phyloP scores from a whole-genome alignment of 2,797 vertebrate species.

The Telmatherina bonti region DNA sequence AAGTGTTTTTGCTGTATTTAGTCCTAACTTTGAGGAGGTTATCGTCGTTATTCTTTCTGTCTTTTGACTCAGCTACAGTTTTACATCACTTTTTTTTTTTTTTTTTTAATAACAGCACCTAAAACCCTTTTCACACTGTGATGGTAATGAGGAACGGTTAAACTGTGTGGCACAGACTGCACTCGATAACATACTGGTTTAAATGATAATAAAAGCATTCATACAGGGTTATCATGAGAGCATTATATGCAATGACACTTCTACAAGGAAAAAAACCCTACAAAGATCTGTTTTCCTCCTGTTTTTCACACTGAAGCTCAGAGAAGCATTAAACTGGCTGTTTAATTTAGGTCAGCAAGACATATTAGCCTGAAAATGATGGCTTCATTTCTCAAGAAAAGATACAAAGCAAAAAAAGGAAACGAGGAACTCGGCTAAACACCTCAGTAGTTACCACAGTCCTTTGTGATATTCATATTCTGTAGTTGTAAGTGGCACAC shows the following conservation, averaged over 20 bases:
- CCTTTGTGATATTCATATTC: neutral
- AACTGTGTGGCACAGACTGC: constrained; percentile 31
- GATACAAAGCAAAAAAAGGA: constrained; percentile 28
- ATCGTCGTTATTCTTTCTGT: neutral
- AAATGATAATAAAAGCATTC: neutral
- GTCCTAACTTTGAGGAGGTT: constrained; percentile 58
- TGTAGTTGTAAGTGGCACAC: constrained; percentile 4
- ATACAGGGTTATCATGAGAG: neutral
- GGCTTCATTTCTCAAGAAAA: neutral
- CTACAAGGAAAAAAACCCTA: neutral
- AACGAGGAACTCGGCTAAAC: neutral
- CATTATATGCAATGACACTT: neutral
- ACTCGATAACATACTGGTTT: neutral
- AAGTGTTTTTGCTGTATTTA: constrained; percentile 39
- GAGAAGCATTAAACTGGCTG: neutral
- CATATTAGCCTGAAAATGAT: constrained; percentile 2
- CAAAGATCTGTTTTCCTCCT: constrained; percentile 3
- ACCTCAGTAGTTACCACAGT: neutral
- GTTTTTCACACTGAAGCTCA: neutral
- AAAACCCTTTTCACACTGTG: constrained; percentile 4
- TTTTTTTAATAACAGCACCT: neutral
- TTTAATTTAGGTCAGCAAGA: constrained; percentile 34
- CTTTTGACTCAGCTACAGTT: constrained; percentile 27
- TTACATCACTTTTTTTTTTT: constrained; percentile 57
- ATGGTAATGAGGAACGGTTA: constrained; percentile 2